phyloP scores from a whole-genome alignment of 1,140 invertebrate genomes.

The Drosophila suzukii region DNA sequence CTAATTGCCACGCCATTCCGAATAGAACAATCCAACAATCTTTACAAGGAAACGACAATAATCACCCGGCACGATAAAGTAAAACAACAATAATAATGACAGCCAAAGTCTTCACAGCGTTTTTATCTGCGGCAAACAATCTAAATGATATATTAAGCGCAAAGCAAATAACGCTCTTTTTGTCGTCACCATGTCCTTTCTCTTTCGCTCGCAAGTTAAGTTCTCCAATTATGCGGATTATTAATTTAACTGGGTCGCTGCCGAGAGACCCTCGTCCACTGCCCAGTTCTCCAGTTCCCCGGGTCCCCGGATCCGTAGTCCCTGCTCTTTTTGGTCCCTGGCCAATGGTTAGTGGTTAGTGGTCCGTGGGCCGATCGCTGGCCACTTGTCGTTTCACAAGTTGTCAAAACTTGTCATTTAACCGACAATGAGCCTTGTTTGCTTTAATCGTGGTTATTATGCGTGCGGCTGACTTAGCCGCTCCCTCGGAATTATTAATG shows the following conservation, averaged over 20 bases:
- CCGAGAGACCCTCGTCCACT: slow-evolving; percentile 5
- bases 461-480: slow-evolving; percentile 65
- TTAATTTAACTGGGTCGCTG: slow-evolving; percentile 82
- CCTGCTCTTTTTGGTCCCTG: neutral
- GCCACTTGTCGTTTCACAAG: slow-evolving; percentile 83
- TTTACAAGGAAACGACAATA: slow-evolving; percentile 59
- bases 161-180: slow-evolving; percentile 83
- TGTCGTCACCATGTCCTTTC: slow-evolving; percentile 64
- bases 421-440: slow-evolving; percentile 84
- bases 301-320: slow-evolving; percentile 1
- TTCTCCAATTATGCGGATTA: slow-evolving; percentile 84
- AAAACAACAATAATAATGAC: slow-evolving; percentile 69
- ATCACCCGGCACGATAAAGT: slow-evolving; percentile 46
- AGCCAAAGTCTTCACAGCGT: slow-evolving; percentile 71
- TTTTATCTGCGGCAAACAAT: slow-evolving; percentile 79
- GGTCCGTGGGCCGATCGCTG: slow-evolving; percentile 45
- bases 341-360: neutral
- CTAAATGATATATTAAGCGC: slow-evolving; percentile 85
- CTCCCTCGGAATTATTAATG: slow-evolving; percentile 70
- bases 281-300: too few species aligned
- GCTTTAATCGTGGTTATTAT: slow-evolving; percentile 84
- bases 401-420: slow-evolving; percentile 85
- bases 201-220: slow-evolving; percentile 64
- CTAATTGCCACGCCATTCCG: slow-evolving; percentile 52
- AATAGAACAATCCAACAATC: slow-evolving; percentile 39